Percentiles rank a stretch among this genome's conserved stretches.
Conservation (phyloP, 2,113 vertebrate genomes). For the Zeus faber region DNA sequence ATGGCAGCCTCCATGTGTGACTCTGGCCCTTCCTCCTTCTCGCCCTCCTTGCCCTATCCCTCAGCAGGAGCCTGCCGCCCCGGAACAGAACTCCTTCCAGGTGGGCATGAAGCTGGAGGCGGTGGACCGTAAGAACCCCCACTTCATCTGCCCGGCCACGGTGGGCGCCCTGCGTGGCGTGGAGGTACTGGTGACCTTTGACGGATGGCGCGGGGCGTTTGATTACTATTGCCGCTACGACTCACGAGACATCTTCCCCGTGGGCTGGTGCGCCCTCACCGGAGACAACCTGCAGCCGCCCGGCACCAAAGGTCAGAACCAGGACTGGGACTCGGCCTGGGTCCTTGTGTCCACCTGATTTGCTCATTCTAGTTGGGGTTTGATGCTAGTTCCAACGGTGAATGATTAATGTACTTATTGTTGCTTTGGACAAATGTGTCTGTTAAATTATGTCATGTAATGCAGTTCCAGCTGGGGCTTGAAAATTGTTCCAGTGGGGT, state of each 20-base stretch:
- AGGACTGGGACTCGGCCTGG: background rate
- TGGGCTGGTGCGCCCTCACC: conserved; percentile 96
- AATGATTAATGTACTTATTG: no score
- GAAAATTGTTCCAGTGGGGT: no score
- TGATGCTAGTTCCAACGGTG: no score
- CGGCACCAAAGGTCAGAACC: conserved; percentile 89
- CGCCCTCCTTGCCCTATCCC: conserved; percentile 21
- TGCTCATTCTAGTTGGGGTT: no score
- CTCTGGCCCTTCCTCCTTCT: no score
- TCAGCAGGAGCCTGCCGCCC: conserved; percentile 91
- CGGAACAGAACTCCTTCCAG: conserved; percentile 95
- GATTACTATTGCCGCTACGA: conserved; percentile 99
- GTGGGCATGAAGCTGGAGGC: conserved; percentile 98
- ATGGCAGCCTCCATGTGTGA: no score
- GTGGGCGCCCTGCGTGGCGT: conserved; percentile 96
- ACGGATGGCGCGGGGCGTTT: conserved; percentile 98
- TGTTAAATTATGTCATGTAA: no score
- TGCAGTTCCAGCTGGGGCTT: no score
- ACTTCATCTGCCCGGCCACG: conserved; percentile 98
- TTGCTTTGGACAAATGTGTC: no score
- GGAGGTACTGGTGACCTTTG: conserved; percentile 97
- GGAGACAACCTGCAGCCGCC: conserved; percentile 98
- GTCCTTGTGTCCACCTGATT: no score
- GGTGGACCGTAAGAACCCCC: conserved; percentile 98
- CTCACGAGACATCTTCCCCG: conserved; percentile 97